A percentile compares a stretch with the other conserved stretches of the same genome.
Evolutionary conservation across 2,888 invertebrate species (phyloP).

Genomic region (Macrosiphum euphorbiae): DNA sequence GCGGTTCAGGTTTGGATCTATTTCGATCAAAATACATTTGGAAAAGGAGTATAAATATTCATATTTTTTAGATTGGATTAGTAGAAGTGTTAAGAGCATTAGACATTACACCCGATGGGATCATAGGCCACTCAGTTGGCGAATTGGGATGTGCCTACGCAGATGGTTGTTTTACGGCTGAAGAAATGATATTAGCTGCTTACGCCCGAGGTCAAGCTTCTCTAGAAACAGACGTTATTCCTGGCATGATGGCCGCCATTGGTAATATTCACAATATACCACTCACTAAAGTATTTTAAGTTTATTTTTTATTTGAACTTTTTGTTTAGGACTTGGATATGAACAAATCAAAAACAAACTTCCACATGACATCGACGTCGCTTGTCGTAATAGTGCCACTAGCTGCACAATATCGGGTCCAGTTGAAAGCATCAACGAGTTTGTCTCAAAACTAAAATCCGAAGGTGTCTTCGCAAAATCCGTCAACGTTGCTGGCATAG

Average conservation of each 20-base stretch:
- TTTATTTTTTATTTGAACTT: neutral
- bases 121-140: slow-evolving; percentile 80
- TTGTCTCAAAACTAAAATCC: slow-evolving; percentile 76
- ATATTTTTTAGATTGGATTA: slow-evolving; percentile 73
- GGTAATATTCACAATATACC: slow-evolving; percentile 68
- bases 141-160: slow-evolving; percentile 78
- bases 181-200: slow-evolving; percentile 76
- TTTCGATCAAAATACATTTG: too few relatives aligned
- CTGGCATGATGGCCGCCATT: slow-evolving; percentile 74
- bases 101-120: slow-evolving; percentile 79
- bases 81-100: slow-evolving; percentile 76
- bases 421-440: slow-evolving; percentile 75
- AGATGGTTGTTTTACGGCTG: slow-evolving; percentile 76
- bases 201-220: slow-evolving; percentile 74
- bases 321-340: slow-evolving; percentile 67
- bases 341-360: slow-evolving; percentile 68
- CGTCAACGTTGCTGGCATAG: slow-evolving; percentile 88
- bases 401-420: slow-evolving; percentile 87
- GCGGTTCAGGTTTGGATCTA: slow-evolving; percentile 74
- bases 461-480: slow-evolving; percentile 85
- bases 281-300: neutral
- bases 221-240: slow-evolving; percentile 70
- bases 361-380: slow-evolving; percentile 78
- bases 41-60: too few relatives aligned
- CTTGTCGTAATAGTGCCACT: slow-evolving; percentile 84